Conservation (phyloP, 2,888 invertebrate species). For the Ametastegia equiseti region DNA sequence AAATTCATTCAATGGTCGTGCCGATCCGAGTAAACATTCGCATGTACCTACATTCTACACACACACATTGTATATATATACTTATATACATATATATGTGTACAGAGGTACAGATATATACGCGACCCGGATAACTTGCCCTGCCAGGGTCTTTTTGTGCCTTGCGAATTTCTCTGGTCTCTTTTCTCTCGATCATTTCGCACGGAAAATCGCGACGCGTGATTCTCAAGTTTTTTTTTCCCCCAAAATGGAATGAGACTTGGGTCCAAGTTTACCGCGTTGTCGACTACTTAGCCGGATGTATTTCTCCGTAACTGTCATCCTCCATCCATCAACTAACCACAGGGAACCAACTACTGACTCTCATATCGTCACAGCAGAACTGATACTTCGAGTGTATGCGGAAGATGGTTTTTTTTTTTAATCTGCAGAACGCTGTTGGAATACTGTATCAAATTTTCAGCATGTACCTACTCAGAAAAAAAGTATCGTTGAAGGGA, state of each 20-base stretch:
- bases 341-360: background rate
- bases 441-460: no score
- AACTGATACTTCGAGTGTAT: background rate
- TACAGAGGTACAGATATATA: background rate
- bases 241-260: background rate
- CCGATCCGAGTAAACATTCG: slow-evolving; percentile 17
- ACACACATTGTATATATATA: no score
- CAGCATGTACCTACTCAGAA: no score
- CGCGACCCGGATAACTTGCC: background rate
- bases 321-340: background rate
- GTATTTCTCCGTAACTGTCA: background rate
- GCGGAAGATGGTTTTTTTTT: background rate
- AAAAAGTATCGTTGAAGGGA: no score
- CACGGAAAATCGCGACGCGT: background rate
- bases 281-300: background rate
- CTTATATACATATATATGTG: no score
- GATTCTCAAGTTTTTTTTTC: slow-evolving; percentile 9
- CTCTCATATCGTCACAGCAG: background rate
- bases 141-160: background rate
- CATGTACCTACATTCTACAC: background rate
- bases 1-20: slow-evolving; percentile 4
- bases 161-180: background rate
- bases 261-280: background rate
- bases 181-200: background rate
- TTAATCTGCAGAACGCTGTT: no score